Conservation (phyloP, 2,797 vertebrate species). For the Notamacropus eugenii region DNA sequence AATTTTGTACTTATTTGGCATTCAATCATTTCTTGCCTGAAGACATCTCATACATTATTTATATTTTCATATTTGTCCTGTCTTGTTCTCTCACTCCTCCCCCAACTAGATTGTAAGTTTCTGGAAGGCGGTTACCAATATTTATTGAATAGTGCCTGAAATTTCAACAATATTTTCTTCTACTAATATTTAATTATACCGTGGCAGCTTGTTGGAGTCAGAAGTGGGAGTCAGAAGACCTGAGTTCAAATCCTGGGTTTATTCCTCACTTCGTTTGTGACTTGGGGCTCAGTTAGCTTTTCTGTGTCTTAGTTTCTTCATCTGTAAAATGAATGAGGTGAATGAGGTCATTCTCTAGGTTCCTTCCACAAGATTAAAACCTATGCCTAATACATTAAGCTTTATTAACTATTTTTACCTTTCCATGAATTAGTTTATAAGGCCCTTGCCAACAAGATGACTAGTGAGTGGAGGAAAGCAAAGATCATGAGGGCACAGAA, state of each 20-base stretch:
- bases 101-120: not conserved
- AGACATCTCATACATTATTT: not conserved
- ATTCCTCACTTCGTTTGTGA: not conserved
- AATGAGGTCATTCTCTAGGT: not conserved
- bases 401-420: not conserved
- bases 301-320: not conserved
- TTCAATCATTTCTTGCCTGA: not conserved
- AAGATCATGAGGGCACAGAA: not conserved
- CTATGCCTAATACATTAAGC: not conserved
- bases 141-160: not conserved
- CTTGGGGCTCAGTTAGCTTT: not conserved
- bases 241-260: not conserved
- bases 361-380: not conserved
- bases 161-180: not conserved
- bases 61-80: not conserved
- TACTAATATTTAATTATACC: not conserved
- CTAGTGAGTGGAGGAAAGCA: not conserved
- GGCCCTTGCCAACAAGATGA: not conserved
- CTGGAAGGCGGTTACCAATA: not conserved
- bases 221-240: not conserved
- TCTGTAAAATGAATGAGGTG: not conserved
- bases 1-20: not conserved
- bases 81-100: not conserved
- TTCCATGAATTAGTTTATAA: not conserved
- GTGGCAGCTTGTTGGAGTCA: not conserved